Evolutionary conservation across 2,113 vertebrate genomes (phyloP), one percentile per base, ranked within the genome.

Genomic region (Nerophis ophidion): DNA sequence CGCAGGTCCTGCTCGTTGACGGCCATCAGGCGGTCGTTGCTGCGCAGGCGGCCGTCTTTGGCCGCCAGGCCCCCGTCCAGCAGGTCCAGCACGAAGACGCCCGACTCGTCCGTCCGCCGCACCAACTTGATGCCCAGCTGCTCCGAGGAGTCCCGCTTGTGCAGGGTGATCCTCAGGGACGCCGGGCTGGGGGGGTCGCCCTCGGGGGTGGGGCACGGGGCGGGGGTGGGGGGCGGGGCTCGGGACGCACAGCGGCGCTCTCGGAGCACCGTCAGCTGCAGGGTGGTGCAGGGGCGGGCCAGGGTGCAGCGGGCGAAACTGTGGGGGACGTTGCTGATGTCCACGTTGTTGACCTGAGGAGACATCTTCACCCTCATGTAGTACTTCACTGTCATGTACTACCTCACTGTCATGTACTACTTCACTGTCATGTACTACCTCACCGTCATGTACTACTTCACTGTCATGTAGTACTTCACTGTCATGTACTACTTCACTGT

Each of bases 41-140:
- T 93, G 79, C 91, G 91, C 65, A 98, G 92, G 46, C 95, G 75
- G 49, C 97, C 95, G 0, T 99, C 97, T 73, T 95, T 94, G 0
- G 96, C 95, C 0, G 97, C 97, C 82, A 98, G 76, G 0, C 97
- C 97, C 7, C 97, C 96, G 36, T 98, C 96, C 75, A 99, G 54
- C 42, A 99, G 91, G 84, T 98, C 97, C 1, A 99, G 85, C 65
- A 99, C 93, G 9, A 99, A 98, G 11, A 99, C 95, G 0, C 97
- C 97, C 0, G 94, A 90, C 82, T 99, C 97, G 0, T 99, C 97
- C 0, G 95, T 97, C 10, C 97, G 90, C 62, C 96, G 93, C 8
- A 99, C 96, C 3, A 99, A 89, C 72, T 99, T 99, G 65, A 99
- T 99, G 79, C 97, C 97, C 0, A 99, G 93, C 89, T 99, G 97